Conservation (phyloP, 2,113 vertebrate species). For the Perca fluviatilis region DNA sequence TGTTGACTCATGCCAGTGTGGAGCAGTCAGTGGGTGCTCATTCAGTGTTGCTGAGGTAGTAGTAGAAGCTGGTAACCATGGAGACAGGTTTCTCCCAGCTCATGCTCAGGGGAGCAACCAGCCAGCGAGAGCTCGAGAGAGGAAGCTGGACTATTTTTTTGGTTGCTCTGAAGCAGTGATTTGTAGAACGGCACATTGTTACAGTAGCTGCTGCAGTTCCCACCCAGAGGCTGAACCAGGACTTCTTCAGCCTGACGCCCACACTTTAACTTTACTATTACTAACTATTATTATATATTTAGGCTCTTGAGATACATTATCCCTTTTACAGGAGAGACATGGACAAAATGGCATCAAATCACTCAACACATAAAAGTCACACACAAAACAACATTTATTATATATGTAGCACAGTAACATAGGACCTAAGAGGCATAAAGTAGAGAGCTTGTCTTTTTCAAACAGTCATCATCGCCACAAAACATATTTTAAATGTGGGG, state of each 20-base stretch:
- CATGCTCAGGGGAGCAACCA: constrained; percentile 41
- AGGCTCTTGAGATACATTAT: not conserved
- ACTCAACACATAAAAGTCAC: too few species aligned
- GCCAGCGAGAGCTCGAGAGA: constrained; percentile 14
- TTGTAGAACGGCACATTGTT: constrained; percentile 35
- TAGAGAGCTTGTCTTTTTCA: not conserved
- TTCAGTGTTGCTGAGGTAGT: constrained; percentile 52
- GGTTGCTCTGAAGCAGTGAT: constrained; percentile 52
- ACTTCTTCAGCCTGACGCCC: not conserved
- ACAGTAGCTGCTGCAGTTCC: constrained; percentile 32
- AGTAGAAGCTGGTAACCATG: constrained; percentile 65
- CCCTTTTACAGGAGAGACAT: not conserved
- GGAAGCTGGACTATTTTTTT: constrained; percentile 31
- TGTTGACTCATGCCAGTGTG: constrained; percentile 23
- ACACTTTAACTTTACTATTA: not conserved
- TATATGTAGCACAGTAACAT: not conserved
- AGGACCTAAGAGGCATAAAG: not conserved
- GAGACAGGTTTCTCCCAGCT: constrained; percentile 60
- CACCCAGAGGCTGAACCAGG: not conserved
- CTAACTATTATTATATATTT: not conserved
- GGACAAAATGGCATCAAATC: not conserved
- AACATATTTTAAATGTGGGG: not conserved
- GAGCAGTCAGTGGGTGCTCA: constrained; percentile 35
- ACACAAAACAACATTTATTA: not conserved
- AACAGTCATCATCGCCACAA: not conserved